Evolutionary conservation across 2,888 invertebrate species (phyloP), one percentile per base, ranked within the genome.

Genomic region (Aphidoletes aphidimyza): DNA sequence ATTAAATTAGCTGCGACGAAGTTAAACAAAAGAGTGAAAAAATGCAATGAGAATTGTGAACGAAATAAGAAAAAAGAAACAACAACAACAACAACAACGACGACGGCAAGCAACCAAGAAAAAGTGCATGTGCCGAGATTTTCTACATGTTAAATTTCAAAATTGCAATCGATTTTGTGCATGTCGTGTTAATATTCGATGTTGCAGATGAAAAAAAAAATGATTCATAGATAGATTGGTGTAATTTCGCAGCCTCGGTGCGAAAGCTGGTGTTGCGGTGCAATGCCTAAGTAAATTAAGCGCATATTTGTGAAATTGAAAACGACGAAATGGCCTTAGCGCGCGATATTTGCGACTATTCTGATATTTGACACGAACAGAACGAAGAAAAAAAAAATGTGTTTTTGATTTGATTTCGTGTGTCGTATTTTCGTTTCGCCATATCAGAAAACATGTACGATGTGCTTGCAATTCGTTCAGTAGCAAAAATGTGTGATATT

Each of bases 221-320:
- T 22, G 54, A 54, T 54, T 54, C 54, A 34, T 30, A 11, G 69
- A 69, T 26, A 42, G 69, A 69, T 69, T 69, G 69, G 14, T 69
- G 30, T 69, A 30, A 69, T 69, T 19, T 17, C 30, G 69, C 69
- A 69, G 17, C 69, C 69, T 69, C 69, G 69, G 34, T 14, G 42
- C 42, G 6, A 6, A 14, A 42, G n/a, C n/a, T n/a, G n/a, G n/a
- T n/a, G n/a, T n/a, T n/a, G n/a, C n/a, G n/a, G n/a, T n/a, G n/a
- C n/a, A n/a, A n/a, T n/a, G n/a, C 17, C 14, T 69, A 26, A 69
- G 30, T 30, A 69, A 69, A 30, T 69, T 34, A 69, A 30, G 69
- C 30, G 30, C 26, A 69, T 69, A 69, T 69, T 69, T 69, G 69
- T 34, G 69, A 69, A 69, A 69, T 69, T 69, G 69, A 69, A 69